Evolutionary conservation across 2,888 invertebrate genomes (phyloP).

Genomic region (Unio pictorum): DNA sequence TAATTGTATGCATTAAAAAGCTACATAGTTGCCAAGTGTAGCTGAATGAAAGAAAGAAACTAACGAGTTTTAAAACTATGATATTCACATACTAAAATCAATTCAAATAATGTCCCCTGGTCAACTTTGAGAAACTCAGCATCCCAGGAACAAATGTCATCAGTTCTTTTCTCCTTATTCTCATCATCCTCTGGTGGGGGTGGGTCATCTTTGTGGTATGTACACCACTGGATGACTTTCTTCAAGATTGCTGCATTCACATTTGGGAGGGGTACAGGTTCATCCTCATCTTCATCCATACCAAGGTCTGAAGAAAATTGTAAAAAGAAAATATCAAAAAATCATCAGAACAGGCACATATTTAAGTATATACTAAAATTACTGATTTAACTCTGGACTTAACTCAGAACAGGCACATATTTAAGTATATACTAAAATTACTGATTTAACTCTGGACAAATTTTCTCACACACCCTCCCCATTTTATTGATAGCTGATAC

Average conservation of each 20-base stretch:
- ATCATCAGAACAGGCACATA: neutral
- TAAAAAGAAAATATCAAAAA: neutral
- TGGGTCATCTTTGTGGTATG: constrained; percentile 81
- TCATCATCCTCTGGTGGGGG: constrained; percentile 93
- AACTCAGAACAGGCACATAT: neutral
- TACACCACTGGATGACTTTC: constrained; percentile 77
- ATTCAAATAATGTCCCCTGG: constrained; percentile 86
- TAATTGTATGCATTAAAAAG: no score
- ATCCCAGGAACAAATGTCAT: constrained; percentile 99
- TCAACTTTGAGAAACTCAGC: constrained; percentile 96
- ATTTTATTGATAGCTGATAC: no score
- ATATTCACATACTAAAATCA: constrained; percentile 80
- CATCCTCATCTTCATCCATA: constrained; percentile 78
- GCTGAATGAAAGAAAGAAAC: no score
- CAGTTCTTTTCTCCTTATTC: constrained; percentile 98
- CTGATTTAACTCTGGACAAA: no score
- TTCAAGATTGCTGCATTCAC: constrained; percentile 96
- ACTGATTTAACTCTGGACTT: no score
- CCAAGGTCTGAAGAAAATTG: constrained; percentile 71
- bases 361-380: no score
- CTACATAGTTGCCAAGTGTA: no score
- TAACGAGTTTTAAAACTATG: neutral
- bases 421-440: no score
- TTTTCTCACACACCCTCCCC: no score
- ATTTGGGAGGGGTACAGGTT: constrained; percentile 93